Conservation (phyloP, 53 echinoderm and acorn worm genomes). For the Antedon mediterranea region DNA sequence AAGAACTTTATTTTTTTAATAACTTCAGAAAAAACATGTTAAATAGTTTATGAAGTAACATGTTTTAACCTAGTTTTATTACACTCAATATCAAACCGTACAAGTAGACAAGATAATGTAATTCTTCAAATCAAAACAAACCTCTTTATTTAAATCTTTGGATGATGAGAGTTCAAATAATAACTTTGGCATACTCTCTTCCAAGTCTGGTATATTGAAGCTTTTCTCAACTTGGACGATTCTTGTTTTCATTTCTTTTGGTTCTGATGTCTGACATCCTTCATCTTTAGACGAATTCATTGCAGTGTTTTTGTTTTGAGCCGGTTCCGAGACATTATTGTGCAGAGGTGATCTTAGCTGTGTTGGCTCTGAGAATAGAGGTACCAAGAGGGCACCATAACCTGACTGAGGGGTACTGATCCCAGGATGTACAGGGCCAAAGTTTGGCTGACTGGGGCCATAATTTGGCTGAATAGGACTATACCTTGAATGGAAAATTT, state of each 20-base stretch:
- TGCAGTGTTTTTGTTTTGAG: not conserved
- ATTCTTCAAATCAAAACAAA: constrained; percentile 3
- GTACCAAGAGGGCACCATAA: not conserved
- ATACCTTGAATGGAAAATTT: not conserved
- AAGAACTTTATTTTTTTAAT: not conserved
- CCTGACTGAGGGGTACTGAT: not conserved
- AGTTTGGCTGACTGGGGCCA: too few species aligned
- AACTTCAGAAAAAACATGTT: not conserved
- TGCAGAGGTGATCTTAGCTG: not conserved
- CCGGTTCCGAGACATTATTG: not conserved
- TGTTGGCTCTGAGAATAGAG: not conserved
- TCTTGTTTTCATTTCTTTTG: not conserved
- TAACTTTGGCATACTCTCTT: constrained; percentile 57
- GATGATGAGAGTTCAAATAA: constrained; percentile 56
- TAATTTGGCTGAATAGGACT: not conserved
- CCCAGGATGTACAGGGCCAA: too few species aligned
- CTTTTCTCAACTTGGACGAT: not conserved
- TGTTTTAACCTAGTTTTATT: too few species aligned
- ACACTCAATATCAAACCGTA: too few species aligned
- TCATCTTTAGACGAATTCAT: not conserved
- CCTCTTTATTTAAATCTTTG: constrained; percentile 78
- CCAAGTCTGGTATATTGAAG: constrained; percentile 15
- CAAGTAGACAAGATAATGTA: too few species aligned
- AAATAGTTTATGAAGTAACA: not conserved
- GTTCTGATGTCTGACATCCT: not conserved